These are phyloP conservation scores for Halcyon senegalensis DNA, from an alignment of 2,113 vertebrate genomes.

Conservation along the genomic window DNA sequence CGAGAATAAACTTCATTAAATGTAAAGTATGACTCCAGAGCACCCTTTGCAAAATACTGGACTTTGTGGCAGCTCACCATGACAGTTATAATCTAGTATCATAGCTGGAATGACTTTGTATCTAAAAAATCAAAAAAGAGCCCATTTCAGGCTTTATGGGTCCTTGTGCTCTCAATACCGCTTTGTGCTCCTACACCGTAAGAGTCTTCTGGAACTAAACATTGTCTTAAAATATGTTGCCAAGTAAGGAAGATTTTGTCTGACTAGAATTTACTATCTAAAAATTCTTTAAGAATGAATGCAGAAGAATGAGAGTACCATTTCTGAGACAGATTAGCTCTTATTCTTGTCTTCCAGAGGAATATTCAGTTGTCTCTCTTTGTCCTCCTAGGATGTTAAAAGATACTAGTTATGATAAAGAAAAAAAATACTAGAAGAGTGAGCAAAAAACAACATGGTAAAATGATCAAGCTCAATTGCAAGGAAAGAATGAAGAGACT, in stretches of 20 bases:
- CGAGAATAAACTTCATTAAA: background rate
- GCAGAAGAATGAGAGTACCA: background rate
- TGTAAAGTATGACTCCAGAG: background rate
- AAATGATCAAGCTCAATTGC: background rate
- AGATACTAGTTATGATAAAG: background rate
- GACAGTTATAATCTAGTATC: background rate
- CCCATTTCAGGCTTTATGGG: background rate
- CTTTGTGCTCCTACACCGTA: background rate
- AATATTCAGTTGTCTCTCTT: background rate
- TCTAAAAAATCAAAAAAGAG: background rate
- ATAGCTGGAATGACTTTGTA: background rate
- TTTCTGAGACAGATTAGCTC: background rate
- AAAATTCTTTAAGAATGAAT: background rate
- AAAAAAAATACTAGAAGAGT: background rate
- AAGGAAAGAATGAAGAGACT: background rate
- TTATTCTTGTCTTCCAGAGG: background rate
- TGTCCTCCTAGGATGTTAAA: background rate
- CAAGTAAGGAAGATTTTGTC: background rate
- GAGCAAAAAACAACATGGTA: background rate
- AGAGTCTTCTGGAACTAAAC: background rate
- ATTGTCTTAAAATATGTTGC: background rate
- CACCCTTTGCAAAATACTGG: background rate
- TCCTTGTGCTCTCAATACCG: background rate
- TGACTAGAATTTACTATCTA: background rate
- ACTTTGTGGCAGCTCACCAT: background rate